Evolutionary conservation across 1,140 invertebrate genomes (phyloP), one percentile per base, ranked within the genome.

Genomic region (Saccostrea echinata): DNA sequence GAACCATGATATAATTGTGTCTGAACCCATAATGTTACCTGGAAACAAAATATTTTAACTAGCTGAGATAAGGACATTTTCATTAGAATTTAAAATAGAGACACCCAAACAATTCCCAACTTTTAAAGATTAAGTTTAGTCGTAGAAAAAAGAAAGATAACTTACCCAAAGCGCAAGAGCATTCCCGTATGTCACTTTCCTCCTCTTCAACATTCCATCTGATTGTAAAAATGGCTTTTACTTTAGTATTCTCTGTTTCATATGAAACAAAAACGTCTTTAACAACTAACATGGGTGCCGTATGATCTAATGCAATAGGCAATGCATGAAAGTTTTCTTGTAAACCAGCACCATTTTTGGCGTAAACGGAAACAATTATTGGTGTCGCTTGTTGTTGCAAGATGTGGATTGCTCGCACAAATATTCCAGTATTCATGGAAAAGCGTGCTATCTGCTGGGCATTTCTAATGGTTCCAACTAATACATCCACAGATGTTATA

Each of bases 301-400:
- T 91, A 33, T 88, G 80, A 81, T 91, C 90, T 13, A 90, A 35
- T 51, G 27, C 52, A 27, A 91, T 18, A 4, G 86, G 35, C 21
- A 86, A 21, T 1, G 90, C 83, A 21, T 35, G 21, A 61, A 91
- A 90, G 13, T 68, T 68, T 16, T 64, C 51, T n/a, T 35, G 12
- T 16, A 85, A 35, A 61, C 89, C 90, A 35, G 88, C 86, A 55
- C 84, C 43, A 81, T 90, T 91, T 82, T 90, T 86, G 9, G 84
- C 82, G 18, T 80, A 16, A 16, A 57, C 85, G 12, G 85, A 88
- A 21, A 85, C 61, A 68, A 84, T 84, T 11, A 90, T 51, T 18
- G 55, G 57, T 30, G 68, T 82, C 11, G 76, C 86, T 6, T 43
- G 43, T 43, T 43, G 43, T 43, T 43, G 43, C 9, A 43, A 43